Percentiles rank a stretch among this genome's conserved stretches.
Evolutionary conservation across 2,888 invertebrate genomes (phyloP).

Genomic region (Drosophila phalerata): DNA sequence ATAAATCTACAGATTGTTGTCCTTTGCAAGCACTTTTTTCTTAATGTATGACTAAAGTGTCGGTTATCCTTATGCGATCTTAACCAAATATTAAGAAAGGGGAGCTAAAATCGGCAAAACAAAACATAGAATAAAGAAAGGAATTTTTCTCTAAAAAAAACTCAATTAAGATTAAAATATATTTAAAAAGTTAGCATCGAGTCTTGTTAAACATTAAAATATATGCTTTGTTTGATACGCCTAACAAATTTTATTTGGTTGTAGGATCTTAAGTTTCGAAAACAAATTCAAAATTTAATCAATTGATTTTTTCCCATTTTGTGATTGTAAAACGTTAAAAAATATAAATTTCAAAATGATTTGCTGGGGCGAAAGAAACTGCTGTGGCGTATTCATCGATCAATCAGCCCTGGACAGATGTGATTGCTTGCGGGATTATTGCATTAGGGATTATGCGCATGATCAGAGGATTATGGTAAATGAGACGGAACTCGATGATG

Average conservation of each 20-base stretch:
- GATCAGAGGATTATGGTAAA: slow-evolving; percentile 17
- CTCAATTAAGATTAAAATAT: too few relatives aligned
- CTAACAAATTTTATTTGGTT: slow-evolving; percentile 8
- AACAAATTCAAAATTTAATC: background rate
- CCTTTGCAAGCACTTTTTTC: background rate
- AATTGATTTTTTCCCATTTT: background rate
- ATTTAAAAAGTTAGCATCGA: background rate
- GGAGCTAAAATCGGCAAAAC: background rate
- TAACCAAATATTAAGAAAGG: slow-evolving; percentile 5
- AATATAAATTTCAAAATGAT: slow-evolving; percentile 39
- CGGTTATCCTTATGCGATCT: background rate
- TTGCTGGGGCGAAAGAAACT: slow-evolving; percentile 53
- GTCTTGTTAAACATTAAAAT: background rate
- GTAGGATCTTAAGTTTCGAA: background rate
- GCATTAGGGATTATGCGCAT: slow-evolving; percentile 39
- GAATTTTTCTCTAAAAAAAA: too few relatives aligned
- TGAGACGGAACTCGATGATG: background rate
- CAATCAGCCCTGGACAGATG: slow-evolving; percentile 25
- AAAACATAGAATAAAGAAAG: background rate
- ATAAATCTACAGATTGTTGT: background rate
- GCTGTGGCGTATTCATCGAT: slow-evolving; percentile 43
- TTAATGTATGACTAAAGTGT: slow-evolving; percentile 9
- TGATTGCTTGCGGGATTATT: slow-evolving; percentile 41
- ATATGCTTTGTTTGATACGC: background rate
- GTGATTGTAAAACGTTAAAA: background rate